Base-by-base conservation (phyloP, 2,113 vertebrate genomes). In the Axis porcinus region DNA sequence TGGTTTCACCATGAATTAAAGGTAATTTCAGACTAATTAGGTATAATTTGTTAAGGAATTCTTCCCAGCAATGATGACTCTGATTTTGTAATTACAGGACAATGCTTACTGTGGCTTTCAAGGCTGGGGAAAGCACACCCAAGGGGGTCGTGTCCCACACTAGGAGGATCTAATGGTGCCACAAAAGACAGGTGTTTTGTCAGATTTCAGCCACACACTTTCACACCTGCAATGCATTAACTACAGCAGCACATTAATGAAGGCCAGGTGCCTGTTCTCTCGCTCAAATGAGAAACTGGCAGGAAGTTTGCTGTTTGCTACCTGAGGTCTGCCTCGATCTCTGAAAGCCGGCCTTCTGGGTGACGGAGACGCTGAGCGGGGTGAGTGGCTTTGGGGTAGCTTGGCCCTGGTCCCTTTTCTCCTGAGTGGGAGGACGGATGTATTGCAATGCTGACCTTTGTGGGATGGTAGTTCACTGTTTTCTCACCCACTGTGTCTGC, bases 161-260 rank as follows among this genome's bases (percentile, higher is more conserved):
- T 97, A 97, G 93, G 97, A 84, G 98, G 89, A 97, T 97, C 97
- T 98, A 98, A 99, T 94, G 89, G 95, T 98, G 89, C 84, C 98
- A 52, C 98, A 97, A 98, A 98, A 99, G 98, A 98, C 99, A 99
- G 98, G 97, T 98, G 98, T 98, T 98, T 99, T 98, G 96, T 98
- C 98, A 99, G 97, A 99, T 99, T 98, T 99, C 97, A 98, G 95
- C 98, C 97, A 92, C 98, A 98, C 94, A 95, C 97, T 99, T 99
- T 99, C 98, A 99, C 99, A 99, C 99, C 99, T 99, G 99, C 98
- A 98, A 98, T 97, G n/a, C 98, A 99, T 99, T 99, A 99, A 98
- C 98, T 98, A 98, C 97, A 98, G 98, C 98, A 98, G 97, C 98
- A 98, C 96, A 98, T 98, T 99, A 99, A 99, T 99, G 99, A 99